Percentiles rank a stretch among this genome's conserved stretches.
phyloP scores from a whole-genome alignment of 2,797 vertebrate genomes.

The Gallinago nigripennis region DNA sequence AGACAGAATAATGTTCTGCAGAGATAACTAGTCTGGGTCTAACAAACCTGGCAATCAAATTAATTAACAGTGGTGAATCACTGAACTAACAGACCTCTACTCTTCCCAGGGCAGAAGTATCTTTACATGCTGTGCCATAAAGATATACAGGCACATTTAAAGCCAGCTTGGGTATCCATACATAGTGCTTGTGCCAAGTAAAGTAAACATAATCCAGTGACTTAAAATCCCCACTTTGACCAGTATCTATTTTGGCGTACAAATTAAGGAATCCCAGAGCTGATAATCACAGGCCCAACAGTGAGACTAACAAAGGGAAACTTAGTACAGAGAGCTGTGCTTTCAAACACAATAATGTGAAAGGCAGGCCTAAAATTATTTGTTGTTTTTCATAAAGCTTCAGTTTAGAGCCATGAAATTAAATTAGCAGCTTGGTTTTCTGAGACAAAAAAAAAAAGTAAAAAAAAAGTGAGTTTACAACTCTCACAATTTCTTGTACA shows the following conservation, averaged over 20 bases:
- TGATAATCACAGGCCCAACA: not conserved
- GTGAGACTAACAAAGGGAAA: not conserved
- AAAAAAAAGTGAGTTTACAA: not conserved
- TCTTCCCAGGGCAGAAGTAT: not conserved
- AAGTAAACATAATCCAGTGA: slow-evolving; percentile 19
- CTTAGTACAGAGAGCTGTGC: not conserved
- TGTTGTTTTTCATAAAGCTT: not conserved
- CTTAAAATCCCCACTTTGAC: not conserved
- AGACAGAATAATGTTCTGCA: not conserved
- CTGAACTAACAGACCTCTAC: slow-evolving; percentile 23
- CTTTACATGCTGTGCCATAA: not conserved
- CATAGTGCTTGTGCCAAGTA: not conserved
- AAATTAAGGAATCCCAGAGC: not conserved
- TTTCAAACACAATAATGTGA: not conserved
- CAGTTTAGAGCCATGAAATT: not conserved
- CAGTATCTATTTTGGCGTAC: not conserved
- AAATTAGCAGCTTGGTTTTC: not conserved
- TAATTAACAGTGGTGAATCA: slow-evolving; percentile 3
- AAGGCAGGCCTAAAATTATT: not conserved
- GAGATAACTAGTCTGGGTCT: not conserved
- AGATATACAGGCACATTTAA: not conserved
- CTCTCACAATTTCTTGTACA: not conserved
- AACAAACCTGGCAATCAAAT: slow-evolving; percentile 33
- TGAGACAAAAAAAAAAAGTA: not conserved
- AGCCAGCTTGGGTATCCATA: not conserved